Evolutionary conservation across 2,797 vertebrate species (phyloP).

Genomic region (Nothura maculosa): DNA sequence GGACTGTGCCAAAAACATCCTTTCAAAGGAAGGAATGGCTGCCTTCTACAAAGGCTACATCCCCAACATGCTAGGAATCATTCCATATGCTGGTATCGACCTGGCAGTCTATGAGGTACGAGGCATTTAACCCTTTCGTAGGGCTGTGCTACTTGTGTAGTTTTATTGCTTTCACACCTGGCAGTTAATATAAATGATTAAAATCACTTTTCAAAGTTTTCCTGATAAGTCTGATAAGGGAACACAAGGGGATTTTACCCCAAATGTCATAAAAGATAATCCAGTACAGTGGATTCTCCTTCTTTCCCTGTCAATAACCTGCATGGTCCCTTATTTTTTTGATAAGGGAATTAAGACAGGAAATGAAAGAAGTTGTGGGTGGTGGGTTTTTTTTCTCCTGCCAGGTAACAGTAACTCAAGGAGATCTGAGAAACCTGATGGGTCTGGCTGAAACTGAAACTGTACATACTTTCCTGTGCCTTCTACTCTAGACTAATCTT

Average conservation of each 20-base stretch:
- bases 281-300: neutral
- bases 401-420: neutral
- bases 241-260: neutral
- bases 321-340: neutral
- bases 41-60: constrained; percentile 97
- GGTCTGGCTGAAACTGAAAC: neutral
- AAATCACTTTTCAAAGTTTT: neutral
- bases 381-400: neutral
- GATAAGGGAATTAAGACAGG: neutral
- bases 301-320: neutral
- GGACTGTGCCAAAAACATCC: constrained; percentile 91
- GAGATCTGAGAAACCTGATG: neutral
- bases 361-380: neutral
- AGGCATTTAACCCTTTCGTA: neutral
- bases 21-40: constrained; percentile 87
- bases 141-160: neutral
- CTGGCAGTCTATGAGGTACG: constrained; percentile 95
- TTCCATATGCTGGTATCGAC: constrained; percentile 96
- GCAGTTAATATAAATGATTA: neutral
- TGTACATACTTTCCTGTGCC: neutral
- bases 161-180: neutral
- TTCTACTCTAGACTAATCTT: neutral
- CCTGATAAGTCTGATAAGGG: neutral
- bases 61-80: constrained; percentile 97
- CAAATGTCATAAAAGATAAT: neutral